Evolutionary conservation across 2,888 invertebrate genomes (phyloP).

Genomic region (Eupithecia subfuscata): DNA sequence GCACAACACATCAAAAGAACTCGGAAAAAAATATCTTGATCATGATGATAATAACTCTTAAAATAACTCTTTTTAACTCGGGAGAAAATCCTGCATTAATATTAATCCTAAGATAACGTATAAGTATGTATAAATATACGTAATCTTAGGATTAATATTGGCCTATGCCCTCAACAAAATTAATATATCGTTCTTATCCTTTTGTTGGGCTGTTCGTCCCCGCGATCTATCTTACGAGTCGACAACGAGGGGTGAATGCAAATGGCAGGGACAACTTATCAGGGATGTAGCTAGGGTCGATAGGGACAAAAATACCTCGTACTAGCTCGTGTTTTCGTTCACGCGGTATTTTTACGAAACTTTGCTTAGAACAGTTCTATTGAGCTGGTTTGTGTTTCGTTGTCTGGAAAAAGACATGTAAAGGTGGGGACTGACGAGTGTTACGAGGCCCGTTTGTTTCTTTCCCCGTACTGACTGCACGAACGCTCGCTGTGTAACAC

Average conservation of each 20-base stretch:
- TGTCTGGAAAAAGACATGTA: too few species aligned
- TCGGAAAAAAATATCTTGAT: neutral
- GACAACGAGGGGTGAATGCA: constrained; percentile 53
- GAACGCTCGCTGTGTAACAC: too few species aligned
- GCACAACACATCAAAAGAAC: neutral
- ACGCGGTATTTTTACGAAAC: neutral
- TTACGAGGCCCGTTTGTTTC: too few species aligned
- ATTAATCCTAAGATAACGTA: too few species aligned
- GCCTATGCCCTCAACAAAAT: constrained; percentile 24
- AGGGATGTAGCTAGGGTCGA: constrained; percentile 13
- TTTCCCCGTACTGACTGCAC: too few species aligned
- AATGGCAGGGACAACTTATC: constrained; percentile 41
- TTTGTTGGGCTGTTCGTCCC: constrained; percentile 44
- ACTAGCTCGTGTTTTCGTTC: neutral
- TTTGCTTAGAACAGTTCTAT: neutral
- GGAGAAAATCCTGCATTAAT: neutral
- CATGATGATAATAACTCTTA: too few species aligned
- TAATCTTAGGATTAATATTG: constrained; percentile 8
- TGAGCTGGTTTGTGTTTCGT: too few species aligned
- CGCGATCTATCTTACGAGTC: constrained; percentile 51
- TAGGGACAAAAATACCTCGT: neutral
- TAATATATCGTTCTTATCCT: constrained; percentile 35
- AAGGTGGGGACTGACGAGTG: too few species aligned
- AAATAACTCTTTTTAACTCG: neutral
- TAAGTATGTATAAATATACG: too few species aligned